Conservation (phyloP, 1,140 invertebrate genomes). For the Drosophila oshimai region DNA sequence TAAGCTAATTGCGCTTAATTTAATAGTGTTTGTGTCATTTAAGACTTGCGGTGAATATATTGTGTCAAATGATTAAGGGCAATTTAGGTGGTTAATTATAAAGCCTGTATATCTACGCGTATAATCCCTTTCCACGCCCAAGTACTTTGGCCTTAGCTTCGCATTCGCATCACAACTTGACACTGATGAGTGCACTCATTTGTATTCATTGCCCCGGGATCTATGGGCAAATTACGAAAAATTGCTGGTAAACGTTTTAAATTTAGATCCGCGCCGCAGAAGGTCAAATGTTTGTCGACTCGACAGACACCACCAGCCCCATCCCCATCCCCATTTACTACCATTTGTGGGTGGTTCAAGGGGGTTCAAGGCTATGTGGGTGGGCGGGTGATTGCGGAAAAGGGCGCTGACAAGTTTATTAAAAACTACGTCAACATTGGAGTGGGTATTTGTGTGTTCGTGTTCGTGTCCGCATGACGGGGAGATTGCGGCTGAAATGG, state of each 20-base stretch:
- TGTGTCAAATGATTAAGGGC: too few relatives aligned
- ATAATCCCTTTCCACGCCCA: neutral
- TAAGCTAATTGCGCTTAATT: neutral
- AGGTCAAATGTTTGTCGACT: constrained; percentile 26
- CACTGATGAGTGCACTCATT: constrained; percentile 18
- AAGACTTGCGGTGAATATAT: too few relatives aligned
- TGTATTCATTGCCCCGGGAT: constrained; percentile 5
- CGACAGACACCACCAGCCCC: neutral
- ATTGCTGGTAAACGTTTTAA: constrained; percentile 22
- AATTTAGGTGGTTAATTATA: too few relatives aligned
- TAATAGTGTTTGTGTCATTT: neutral
- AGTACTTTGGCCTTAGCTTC: constrained; percentile 1
- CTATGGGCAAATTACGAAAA: constrained; percentile 8
- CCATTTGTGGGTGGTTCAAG: neutral
- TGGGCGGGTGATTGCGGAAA: constrained; percentile 6
- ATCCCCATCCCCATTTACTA: too few relatives aligned
- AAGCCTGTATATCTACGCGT: neutral
- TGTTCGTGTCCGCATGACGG: too few relatives aligned
- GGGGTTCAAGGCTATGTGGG: constrained; percentile 16
- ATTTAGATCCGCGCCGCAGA: constrained; percentile 28
- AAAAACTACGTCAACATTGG: constrained; percentile 45
- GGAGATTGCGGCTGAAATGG: neutral
- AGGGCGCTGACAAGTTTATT: constrained; percentile 58
- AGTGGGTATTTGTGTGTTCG: neutral
- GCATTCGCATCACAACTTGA: neutral